Evolutionary conservation across 2,113 vertebrate species (phyloP).

Genomic region (Ardeotis arabs): DNA sequence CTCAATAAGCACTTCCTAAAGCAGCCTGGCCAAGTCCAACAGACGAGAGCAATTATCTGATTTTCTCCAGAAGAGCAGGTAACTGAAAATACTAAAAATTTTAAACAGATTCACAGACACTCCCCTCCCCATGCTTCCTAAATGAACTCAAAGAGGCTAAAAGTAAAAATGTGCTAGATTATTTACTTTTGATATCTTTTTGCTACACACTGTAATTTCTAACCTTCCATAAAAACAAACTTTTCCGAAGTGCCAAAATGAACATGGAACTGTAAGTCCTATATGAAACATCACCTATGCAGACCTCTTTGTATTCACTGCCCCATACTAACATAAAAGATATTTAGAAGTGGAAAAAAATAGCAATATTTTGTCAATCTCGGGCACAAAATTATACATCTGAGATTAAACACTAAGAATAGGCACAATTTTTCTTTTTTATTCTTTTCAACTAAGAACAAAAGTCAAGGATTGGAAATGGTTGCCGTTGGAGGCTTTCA

Average conservation of each 20-base stretch:
- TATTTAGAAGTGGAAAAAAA: neutral
- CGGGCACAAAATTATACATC: neutral
- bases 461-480: neutral
- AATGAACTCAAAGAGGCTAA: neutral
- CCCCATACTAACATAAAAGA: neutral
- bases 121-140: neutral
- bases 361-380: neutral
- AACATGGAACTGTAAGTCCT: neutral
- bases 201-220: neutral
- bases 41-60: neutral
- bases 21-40: neutral
- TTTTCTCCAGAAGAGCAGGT: neutral
- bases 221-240: neutral
- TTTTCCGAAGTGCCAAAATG: neutral
- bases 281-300: fast-evolving
- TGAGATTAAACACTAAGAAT: neutral
- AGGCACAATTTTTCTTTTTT: neutral
- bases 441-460: neutral
- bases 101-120: neutral
- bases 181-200: neutral
- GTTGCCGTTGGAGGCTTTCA: neutral
- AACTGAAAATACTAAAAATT: neutral
- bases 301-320: neutral
- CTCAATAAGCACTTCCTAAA: neutral
- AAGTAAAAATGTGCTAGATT: neutral